Evolutionary conservation across 2,888 invertebrate species (phyloP), one percentile per base, ranked within the genome.

Genomic region (Elysia crispata): DNA sequence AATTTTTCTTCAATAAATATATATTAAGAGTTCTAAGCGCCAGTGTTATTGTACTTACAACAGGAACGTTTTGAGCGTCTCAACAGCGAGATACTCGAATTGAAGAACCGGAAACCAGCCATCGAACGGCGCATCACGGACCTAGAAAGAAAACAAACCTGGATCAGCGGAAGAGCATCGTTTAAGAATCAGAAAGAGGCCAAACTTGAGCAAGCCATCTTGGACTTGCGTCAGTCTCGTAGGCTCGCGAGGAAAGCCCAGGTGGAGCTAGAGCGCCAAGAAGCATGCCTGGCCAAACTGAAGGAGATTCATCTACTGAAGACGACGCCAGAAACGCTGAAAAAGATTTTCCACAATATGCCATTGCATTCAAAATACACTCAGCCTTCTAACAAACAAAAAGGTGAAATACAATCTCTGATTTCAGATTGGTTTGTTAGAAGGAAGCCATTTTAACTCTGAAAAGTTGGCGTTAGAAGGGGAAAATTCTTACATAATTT

Each of bases 271-370:
- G 86, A 87, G 49, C 82, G 88, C 30, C 80, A 87, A 0, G 86
- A 89, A 1, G 82, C 75, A 0, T 88, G 87, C 76, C 79, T 89
- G 70, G 67, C 82, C n/a, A 84, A 84, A 67, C 85, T 90, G 23
- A 86, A 86, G 57, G 87, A 88, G 78, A 87, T 90, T 28, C 85
- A 87, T 66, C 81, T 87, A 1, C 85, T 86, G 72, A 89, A 89
- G 79, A 87, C 87, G 0, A 86, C 86, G 49, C 85, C 88, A 0
- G 89, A 89, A 64, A 84, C 87, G 15, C 83, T 89, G 74, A 90
- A 89, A 82, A 89, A 89, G 78, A 86, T 90, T 20, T 90, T 89
- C 78, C 87, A 88, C 78, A 88, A 88, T 33, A 86, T 90, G 86
- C 89, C 89, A 0, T 75, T 88, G 0, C 83, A 85, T 1, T 83